These are phyloP conservation scores for Gymnocephalus cernua DNA, from an alignment of 2,113 vertebrate genomes.

Conservation along the genomic window DNA sequence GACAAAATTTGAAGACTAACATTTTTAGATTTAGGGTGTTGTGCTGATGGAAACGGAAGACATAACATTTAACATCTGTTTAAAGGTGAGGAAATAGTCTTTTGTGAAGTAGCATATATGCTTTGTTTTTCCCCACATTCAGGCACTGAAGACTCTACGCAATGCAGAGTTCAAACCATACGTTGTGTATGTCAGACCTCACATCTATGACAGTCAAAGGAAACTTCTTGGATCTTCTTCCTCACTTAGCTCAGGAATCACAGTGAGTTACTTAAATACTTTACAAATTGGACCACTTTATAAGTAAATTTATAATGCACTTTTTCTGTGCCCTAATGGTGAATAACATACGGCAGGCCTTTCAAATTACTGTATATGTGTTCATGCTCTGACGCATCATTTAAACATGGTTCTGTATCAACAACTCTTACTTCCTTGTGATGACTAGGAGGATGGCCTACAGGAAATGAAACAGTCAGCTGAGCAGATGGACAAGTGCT, in stretches of 20 bases:
- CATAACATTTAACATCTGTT: background rate
- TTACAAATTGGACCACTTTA: background rate
- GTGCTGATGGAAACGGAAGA: too few species aligned
- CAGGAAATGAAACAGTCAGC: constrained; percentile 90
- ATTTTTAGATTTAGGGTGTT: background rate
- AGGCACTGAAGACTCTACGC: constrained; percentile 91
- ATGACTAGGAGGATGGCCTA: constrained; percentile 88
- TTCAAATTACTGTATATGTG: background rate
- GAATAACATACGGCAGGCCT: too few species aligned
- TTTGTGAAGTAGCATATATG: background rate
- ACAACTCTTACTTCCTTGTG: background rate
- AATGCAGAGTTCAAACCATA: constrained; percentile 92
- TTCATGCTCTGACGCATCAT: background rate
- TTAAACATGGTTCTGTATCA: too few species aligned
- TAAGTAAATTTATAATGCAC: background rate
- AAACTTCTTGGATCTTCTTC: constrained; percentile 77
- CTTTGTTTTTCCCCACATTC: constrained; percentile 3
- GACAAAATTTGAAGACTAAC: background rate
- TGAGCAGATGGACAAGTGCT: constrained; percentile 88
- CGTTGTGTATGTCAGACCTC: constrained; percentile 90
- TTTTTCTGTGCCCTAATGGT: background rate
- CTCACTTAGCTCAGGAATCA: constrained; percentile 80
- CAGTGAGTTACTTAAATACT: constrained; percentile 63
- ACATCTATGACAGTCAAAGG: constrained; percentile 79
- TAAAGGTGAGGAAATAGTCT: too few species aligned